Base-by-base conservation (phyloP, 1,140 invertebrate genomes). In the Meloidogyne chitwoodi region DNA sequence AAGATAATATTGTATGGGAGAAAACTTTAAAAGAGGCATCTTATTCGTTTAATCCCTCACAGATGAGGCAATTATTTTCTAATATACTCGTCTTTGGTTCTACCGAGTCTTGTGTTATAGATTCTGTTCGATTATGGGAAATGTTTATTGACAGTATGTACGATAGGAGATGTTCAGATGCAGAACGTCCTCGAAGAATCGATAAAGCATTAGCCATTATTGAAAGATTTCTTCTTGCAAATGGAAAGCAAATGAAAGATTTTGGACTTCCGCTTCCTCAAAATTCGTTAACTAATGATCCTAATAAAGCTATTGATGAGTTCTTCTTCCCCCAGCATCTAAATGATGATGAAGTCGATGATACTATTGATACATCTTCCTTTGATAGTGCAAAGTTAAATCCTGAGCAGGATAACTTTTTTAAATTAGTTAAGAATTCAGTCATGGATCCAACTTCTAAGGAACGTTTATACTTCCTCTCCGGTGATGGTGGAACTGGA, bases 261-360 rank as follows among this genome's bases (percentile, higher is more conserved):
- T 67, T 2, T 67, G n/a, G 3, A 2, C 22, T 67, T n/a, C 65
- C 65, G 1, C 29, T 24, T 38, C 22, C 65, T 2, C 65, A 24
- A 2, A n/a, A 31, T 24, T 67, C 65, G 0, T 31, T 67, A 5
- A 67, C 38, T 67, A 8, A 67, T 24, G 65, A 67, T 8, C 65
- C 65, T 2, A 29, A 67, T 19, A 29, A n/a, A 31, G 65, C 29
- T n/a, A 0, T 67, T 5, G 38, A 67, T n/a, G 65, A 67, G 2
- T 67, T 67, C 22, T 67, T 67, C 8, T 67, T 67, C 22, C 65
- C 65, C 1, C 65, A 67, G n/a, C 65, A 67, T 24, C 0, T 67
- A 2, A 67, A 67, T 67, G 65, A 67, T 67, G 65, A 67, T n/a
- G 65, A 67, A 6, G 38, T 24, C 38, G 65, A 67, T 38, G 65